Percentiles rank a stretch among this genome's conserved stretches.
Conservation (phyloP, 1,140 invertebrate species). For the Hyphantria cunea region DNA sequence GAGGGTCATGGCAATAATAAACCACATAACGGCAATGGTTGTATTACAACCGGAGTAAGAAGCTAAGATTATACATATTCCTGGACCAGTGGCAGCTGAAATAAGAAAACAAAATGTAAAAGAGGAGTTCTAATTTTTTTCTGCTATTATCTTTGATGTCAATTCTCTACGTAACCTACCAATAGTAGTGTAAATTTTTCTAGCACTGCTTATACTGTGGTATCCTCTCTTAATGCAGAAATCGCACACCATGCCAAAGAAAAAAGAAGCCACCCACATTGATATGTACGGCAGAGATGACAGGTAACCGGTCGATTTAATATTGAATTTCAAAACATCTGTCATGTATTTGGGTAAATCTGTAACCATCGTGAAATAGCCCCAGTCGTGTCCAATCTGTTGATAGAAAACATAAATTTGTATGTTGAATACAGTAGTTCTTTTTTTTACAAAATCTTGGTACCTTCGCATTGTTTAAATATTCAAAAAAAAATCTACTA, state of each 20-base stretch:
- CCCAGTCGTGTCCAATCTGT: conserved; percentile 93
- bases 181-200: conserved; percentile 89
- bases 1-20: conserved; percentile 87
- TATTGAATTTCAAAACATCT: conserved; percentile 92
- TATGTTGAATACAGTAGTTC: no score
- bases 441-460: no score
- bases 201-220: conserved; percentile 83
- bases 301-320: conserved; percentile 86
- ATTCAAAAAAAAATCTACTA: no score
- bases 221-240: conserved; percentile 83
- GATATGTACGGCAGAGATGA: conserved; percentile 87
- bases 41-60: conserved; percentile 90
- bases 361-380: conserved; percentile 96
- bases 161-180: conserved; percentile 68
- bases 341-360: conserved; percentile 96
- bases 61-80: conserved; percentile 90
- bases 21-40: conserved; percentile 84
- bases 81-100: conserved; percentile 87
- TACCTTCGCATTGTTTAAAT: no score
- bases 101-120: conserved; percentile 44
- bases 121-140: no score
- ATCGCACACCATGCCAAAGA: conserved; percentile 86
- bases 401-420: conserved; percentile 23
- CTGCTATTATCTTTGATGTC: no score
- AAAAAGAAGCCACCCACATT: conserved; percentile 88